Percentiles rank a stretch among this genome's conserved stretches.
phyloP scores from a whole-genome alignment of 2,113 vertebrate species.

The Oreochromis spilurus region DNA sequence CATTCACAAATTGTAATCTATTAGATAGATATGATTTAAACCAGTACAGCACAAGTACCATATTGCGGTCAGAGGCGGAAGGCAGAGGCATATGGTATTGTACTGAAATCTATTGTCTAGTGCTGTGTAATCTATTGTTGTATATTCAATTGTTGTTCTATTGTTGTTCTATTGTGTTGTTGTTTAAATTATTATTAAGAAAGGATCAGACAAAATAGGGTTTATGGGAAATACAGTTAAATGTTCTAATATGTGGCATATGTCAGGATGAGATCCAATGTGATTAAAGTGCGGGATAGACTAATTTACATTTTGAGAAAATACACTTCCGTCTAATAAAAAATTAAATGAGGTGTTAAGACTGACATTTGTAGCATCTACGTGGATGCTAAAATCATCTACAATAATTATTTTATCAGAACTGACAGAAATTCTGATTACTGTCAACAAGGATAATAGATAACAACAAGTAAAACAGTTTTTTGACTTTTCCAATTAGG shows the following conservation, averaged over 20 bases:
- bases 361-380: neutral
- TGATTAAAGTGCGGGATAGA: neutral
- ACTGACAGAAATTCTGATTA: neutral
- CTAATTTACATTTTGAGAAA: neutral
- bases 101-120: neutral
- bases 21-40: neutral
- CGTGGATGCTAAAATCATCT: neutral
- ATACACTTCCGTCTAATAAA: neutral
- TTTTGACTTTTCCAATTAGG: neutral
- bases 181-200: neutral
- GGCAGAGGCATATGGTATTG: neutral
- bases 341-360: neutral
- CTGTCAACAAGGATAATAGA: neutral
- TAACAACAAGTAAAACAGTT: neutral
- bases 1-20: neutral
- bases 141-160: neutral
- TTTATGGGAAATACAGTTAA: neutral
- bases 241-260: neutral
- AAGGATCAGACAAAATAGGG: neutral
- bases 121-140: neutral
- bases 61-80: neutral
- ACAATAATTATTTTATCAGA: neutral
- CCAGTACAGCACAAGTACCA: neutral
- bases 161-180: too few species aligned
- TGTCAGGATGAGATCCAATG: neutral